A percentile compares a stretch with the other conserved stretches of the same genome.
Evolutionary conservation across 2,797 vertebrate genomes (phyloP).

Genomic region (Fistularia tabacaria): DNA sequence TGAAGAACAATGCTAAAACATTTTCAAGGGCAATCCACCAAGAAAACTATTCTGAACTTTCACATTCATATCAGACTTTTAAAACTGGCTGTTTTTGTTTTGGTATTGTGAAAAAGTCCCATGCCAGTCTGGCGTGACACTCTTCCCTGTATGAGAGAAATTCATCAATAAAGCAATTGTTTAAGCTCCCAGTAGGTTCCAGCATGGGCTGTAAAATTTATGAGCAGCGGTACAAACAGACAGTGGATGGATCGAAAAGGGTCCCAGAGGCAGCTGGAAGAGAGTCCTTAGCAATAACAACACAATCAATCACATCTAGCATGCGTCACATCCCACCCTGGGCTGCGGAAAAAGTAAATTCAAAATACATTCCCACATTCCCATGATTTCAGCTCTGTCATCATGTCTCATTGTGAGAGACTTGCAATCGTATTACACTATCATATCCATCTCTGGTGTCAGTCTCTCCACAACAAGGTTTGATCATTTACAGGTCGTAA

Average conservation of each 20-base stretch:
- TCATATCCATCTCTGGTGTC: not conserved
- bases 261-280: conserved; percentile 76
- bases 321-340: conserved; percentile 62
- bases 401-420: conserved; percentile 37
- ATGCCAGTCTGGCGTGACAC: conserved; percentile 33
- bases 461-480: no score
- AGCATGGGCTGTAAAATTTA: conserved; percentile 74
- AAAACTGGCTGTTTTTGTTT: conserved; percentile 29
- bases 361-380: conserved; percentile 61
- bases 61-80: conserved; percentile 7
- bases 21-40: conserved; percentile 25
- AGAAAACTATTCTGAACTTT: conserved; percentile 6
- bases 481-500: no score
- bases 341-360: conserved; percentile 52
- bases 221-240: conserved; percentile 78
- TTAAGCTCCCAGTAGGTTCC: conserved; percentile 73
- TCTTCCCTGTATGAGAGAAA: conserved; percentile 65
- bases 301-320: conserved; percentile 80
- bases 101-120: conserved; percentile 21
- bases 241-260: conserved; percentile 77
- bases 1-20: conserved; percentile 11
- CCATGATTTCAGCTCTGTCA: conserved; percentile 48
- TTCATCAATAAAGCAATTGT: conserved; percentile 81
- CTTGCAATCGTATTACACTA: not conserved
- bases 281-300: conserved; percentile 85